Evolutionary conservation across 2,888 invertebrate species (phyloP).

Genomic region (Germaria angustata): DNA sequence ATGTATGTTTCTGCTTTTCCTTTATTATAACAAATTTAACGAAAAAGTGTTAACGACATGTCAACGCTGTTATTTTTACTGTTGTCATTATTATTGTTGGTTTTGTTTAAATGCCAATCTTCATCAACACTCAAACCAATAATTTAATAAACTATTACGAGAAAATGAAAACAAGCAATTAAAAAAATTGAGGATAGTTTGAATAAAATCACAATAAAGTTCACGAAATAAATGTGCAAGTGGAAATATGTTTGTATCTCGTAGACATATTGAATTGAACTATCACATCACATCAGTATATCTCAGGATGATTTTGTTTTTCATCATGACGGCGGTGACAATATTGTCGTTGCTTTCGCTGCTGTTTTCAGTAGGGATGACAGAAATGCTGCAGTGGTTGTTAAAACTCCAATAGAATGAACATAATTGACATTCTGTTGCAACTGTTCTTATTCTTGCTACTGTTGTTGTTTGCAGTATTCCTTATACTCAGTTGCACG

Average conservation of each 20-base stretch:
- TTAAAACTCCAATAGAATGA: conserved; percentile 16
- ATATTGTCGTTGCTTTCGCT: not conserved
- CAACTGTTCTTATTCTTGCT: not conserved
- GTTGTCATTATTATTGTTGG: conserved; percentile 11
- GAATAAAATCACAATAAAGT: conserved; percentile 20
- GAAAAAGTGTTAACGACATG: conserved; percentile 61
- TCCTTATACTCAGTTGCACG: not conserved
- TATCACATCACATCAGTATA: not conserved
- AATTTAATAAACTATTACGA: conserved; percentile 50
- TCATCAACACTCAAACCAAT: conserved; percentile 49
- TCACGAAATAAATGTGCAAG: not conserved
- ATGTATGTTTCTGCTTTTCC: conserved; percentile 8
- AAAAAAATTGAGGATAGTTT: not conserved
- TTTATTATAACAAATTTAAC: conserved; percentile 42
- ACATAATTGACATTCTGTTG: conserved; percentile 36
- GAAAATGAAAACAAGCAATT: conserved; percentile 7
- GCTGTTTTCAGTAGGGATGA: not conserved
- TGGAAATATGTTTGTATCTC: too few species aligned
- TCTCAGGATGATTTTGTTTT: not conserved
- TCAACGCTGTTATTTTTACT: conserved; percentile 37
- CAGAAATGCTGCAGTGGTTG: not conserved
- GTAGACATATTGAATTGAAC: conserved; percentile 1
- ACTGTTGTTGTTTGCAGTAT: not conserved
- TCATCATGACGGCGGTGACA: not conserved
- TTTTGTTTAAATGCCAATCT: conserved; percentile 15